phyloP scores from a whole-genome alignment of 2,797 vertebrate genomes.

The Anomalospiza imberbis region DNA sequence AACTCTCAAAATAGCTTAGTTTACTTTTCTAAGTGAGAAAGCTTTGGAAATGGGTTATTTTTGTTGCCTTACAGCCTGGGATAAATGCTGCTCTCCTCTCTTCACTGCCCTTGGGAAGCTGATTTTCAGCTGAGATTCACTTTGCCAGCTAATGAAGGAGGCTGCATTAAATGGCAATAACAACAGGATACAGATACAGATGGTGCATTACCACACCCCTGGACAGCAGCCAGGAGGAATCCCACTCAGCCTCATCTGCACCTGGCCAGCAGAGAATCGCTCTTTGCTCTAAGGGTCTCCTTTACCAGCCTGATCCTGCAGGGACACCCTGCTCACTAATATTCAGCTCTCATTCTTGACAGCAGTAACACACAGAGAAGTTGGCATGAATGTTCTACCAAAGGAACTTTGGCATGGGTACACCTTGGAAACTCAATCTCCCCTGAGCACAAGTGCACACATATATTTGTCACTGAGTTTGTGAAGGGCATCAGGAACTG shows the following conservation, averaged over 20 bases:
- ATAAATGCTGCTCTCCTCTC: background rate
- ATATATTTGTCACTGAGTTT: background rate
- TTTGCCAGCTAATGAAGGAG: background rate
- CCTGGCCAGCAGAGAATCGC: fast-evolving
- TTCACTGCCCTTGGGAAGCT: background rate
- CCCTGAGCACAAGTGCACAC: fast-evolving
- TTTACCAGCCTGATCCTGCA: fast-evolving
- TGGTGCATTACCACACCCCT: fast-evolving
- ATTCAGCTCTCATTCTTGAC: background rate
- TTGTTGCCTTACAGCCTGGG: background rate
- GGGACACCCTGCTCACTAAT: background rate
- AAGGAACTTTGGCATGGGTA: background rate
- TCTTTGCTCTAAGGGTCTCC: background rate
- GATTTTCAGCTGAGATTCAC: background rate
- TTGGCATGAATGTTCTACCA: background rate
- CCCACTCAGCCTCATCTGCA: background rate
- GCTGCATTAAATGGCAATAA: background rate
- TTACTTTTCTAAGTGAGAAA: background rate
- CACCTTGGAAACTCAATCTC: background rate
- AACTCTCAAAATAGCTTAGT: background rate
- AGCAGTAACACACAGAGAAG: background rate
- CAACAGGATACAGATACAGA: fast-evolving
- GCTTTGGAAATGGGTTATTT: background rate
- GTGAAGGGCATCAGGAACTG: background rate
- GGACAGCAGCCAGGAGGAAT: background rate